A percentile compares a stretch with the other conserved stretches of the same genome.
Conservation (phyloP, 2,797 vertebrate species). For the Sebastes iracundus region DNA sequence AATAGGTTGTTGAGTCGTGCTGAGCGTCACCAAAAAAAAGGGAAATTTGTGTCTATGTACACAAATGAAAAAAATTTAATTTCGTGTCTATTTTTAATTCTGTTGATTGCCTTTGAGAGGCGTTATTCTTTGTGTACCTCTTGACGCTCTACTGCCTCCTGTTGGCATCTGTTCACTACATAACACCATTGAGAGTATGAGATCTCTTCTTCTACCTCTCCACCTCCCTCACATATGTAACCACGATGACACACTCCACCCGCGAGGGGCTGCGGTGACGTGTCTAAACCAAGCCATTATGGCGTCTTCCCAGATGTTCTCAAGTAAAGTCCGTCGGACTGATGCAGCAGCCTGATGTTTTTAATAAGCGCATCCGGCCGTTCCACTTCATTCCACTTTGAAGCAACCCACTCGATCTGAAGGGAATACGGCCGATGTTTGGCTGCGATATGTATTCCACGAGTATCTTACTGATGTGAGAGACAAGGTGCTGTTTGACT, state of each 20-base stretch:
- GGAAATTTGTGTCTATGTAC: no score
- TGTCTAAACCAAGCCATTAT: constrained; percentile 51
- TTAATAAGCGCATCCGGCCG: constrained; percentile 42
- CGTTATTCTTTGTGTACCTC: background rate
- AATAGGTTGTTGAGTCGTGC: no score
- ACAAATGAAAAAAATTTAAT: no score
- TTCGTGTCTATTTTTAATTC: fast-evolving
- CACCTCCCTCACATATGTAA: constrained; percentile 25
- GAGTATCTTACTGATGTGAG: constrained; percentile 36
- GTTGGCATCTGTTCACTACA: background rate
- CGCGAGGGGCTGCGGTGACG: constrained; percentile 5
- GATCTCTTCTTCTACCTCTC: background rate
- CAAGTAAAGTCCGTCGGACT: constrained; percentile 20
- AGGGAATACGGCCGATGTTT: constrained; percentile 13
- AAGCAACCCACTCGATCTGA: constrained; percentile 31
- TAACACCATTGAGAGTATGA: background rate
- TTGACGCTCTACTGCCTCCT: background rate
- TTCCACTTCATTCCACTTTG: constrained; percentile 51
- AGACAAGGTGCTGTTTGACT: constrained; percentile 45
- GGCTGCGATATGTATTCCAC: constrained; percentile 40
- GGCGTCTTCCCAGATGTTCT: constrained; percentile 50
- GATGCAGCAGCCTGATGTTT: constrained; percentile 61
- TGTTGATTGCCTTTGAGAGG: no score
- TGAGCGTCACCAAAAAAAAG: no score
- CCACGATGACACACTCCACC: constrained; percentile 26